Percentiles rank a stretch among this genome's conserved stretches.
These are phyloP conservation scores for Venustoraphidia nigricollis DNA, from an alignment of 2,888 invertebrate species.

Conservation along the genomic window DNA sequence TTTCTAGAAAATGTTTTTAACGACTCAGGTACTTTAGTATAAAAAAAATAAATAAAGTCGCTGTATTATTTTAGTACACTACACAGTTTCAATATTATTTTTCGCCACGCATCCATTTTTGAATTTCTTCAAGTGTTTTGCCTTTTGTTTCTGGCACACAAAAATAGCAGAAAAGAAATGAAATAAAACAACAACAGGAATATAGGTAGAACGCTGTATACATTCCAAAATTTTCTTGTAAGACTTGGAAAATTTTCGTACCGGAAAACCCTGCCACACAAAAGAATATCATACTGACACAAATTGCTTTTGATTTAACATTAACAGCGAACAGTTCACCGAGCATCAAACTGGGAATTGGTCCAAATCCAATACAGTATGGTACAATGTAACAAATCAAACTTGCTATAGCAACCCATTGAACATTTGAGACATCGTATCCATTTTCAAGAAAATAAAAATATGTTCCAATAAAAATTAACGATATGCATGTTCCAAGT, in stretches of 20 bases:
- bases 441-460: constrained; percentile 45
- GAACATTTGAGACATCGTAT: constrained; percentile 36
- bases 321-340: constrained; percentile 61
- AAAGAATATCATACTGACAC: no score
- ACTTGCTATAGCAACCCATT: constrained; percentile 52
- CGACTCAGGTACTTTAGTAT: no score
- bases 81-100: no score
- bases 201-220: constrained; percentile 20
- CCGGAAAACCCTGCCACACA: not conserved
- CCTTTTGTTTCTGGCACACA: constrained; percentile 22
- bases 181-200: constrained; percentile 12
- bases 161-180: constrained; percentile 15
- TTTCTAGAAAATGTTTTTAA: no score
- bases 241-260: constrained; percentile 19
- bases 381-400: constrained; percentile 50
- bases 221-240: constrained; percentile 18
- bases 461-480: constrained; percentile 54
- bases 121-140: constrained; percentile 22
- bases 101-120: constrained; percentile 6
- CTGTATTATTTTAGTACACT: no score
- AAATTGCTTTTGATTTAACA: constrained; percentile 20
- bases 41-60: no score
- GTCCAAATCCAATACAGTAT: constrained; percentile 60
- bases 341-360: constrained; percentile 72
- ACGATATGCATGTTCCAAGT: constrained; percentile 50